Evolutionary conservation across 2,113 vertebrate genomes (phyloP), one percentile per base, ranked within the genome.

Genomic region (Nettapus auritus): DNA sequence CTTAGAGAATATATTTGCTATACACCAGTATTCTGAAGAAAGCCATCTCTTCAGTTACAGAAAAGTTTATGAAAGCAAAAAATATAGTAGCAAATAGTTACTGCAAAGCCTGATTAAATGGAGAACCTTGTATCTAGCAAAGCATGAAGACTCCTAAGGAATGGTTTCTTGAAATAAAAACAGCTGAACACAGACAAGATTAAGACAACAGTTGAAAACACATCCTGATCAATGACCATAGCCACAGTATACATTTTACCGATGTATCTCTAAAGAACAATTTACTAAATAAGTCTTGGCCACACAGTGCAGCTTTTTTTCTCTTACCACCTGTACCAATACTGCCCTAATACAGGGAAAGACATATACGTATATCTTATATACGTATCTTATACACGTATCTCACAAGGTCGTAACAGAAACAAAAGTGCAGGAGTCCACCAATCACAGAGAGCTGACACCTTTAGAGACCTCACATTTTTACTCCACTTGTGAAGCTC

Each of bases 381-480:
- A n/a, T n/a, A n/a, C n/a, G n/a, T n/a, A n/a, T n/a, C n/a, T n/a
- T n/a, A n/a, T n/a, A n/a, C n/a, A n/a, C n/a, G n/a, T n/a, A n/a
- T 78, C 79, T 84, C 69, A 66, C 71, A 71, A 88, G 46, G 74
- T 68, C 33, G 0, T 10, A 69, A 79, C 31, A 55, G 56, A 31
- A 79, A 87, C 44, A 50, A 12, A 38, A 63, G 46, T 8, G 66
- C 0, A 0, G 29, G 25, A 83, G 22, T 46, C 50, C 59, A 44
- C 70, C 83, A 88, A 56, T 70, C 75, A 75, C 82, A 56, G 69
- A 88, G 83, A 89, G 74, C 17, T 40, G 76, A 67, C 81, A 76
- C 44, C 31, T 89, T 89, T 92, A 56, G 6, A 94, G 66, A 79
- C 21, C 28, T 67, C 23, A 0, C 8, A 22, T 82, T 90, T 69